Conservation (phyloP, 53 echinoderm and acorn worm genomes). For the Stichopus horrens region DNA sequence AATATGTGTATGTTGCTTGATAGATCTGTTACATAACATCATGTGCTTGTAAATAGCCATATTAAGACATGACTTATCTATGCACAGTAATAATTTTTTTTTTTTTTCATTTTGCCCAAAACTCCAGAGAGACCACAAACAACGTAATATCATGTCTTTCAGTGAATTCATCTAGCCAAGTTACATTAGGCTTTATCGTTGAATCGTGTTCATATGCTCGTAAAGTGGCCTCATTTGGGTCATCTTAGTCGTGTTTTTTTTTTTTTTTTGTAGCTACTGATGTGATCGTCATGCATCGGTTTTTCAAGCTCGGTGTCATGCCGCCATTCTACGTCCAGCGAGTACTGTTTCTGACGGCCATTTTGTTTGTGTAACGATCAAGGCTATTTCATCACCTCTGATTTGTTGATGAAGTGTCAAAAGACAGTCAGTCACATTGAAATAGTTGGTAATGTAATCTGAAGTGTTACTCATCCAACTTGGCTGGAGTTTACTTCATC, state of each 20-base stretch:
- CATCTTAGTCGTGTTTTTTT: not conserved
- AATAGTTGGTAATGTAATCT: too few species aligned
- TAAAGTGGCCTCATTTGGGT: not conserved
- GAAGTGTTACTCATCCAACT: too few species aligned
- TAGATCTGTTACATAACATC: not conserved
- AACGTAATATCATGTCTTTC: constrained; percentile 30
- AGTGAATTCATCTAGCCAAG: constrained; percentile 27
- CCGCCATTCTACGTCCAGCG: constrained; percentile 12
- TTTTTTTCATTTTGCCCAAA: not conserved
- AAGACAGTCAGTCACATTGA: too few species aligned
- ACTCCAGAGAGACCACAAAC: not conserved
- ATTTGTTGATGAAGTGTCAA: too few species aligned
- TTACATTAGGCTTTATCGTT: not conserved
- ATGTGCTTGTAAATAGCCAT: constrained; percentile 33
- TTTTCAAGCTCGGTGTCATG: not conserved
- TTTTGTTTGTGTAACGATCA: not conserved
- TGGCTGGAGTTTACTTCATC: too few species aligned
- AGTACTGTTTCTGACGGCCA: constrained; percentile 11
- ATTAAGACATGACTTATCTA: constrained; percentile 24
- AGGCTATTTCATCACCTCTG: too few species aligned
- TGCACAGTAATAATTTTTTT: constrained; percentile 30
- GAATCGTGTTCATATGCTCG: not conserved
- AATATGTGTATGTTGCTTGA: not conserved
- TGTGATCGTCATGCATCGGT: constrained; percentile 21
- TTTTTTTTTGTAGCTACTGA: not conserved